Evolutionary conservation across 2,113 vertebrate species (phyloP), one percentile per base, ranked within the genome.

Genomic region (Recurvirostra avosetta): DNA sequence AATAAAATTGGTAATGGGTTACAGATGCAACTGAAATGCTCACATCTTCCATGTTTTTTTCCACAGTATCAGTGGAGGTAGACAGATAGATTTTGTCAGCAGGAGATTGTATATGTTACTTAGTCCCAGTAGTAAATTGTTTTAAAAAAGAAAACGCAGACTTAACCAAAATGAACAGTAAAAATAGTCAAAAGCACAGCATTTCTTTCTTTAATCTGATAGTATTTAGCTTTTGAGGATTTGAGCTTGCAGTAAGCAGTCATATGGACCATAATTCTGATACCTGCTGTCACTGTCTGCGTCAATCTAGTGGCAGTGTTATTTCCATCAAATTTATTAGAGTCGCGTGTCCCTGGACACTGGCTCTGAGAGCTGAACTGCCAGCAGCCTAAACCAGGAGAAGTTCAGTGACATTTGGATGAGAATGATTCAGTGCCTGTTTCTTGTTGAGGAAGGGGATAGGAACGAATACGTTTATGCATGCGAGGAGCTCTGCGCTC

Each of bases 361-460:
- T 40, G 29, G 11, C 58, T 94, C 34, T 62, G 71, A 94, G 84
- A 97, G 72, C 72, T 91, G 80, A 83, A 86, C 68, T 90, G 96
- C 94, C 95, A 97, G 92, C 43, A 96, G 97, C 96, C 96, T 94
- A 95, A 97, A 94, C 55, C 38, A 47, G 65, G 38, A 89, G 49
- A 97, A 96, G 47, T 88, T 97, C 90, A 94, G 78, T 97, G 96
- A 95, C 93, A 95, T 94, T 84, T 96, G 85, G 92, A 95, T 55
- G 55, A 71, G 75, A 88, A 86, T 94, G 73, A 95, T 86, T 94
- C 84, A 97, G 65, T 3, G 22, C 49, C 25, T 53, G 38, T 61
- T 66, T 83, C 9, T 32, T 95, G 32, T 29, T 93, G 76, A 94
- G 67, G 74, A 95, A 87, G 62, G 59, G 41, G 84, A 52, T 84